A percentile compares a stretch with the other conserved stretches of the same genome.
phyloP scores from a whole-genome alignment of 2,113 vertebrate species.

The Potamarius usumacintae region DNA sequence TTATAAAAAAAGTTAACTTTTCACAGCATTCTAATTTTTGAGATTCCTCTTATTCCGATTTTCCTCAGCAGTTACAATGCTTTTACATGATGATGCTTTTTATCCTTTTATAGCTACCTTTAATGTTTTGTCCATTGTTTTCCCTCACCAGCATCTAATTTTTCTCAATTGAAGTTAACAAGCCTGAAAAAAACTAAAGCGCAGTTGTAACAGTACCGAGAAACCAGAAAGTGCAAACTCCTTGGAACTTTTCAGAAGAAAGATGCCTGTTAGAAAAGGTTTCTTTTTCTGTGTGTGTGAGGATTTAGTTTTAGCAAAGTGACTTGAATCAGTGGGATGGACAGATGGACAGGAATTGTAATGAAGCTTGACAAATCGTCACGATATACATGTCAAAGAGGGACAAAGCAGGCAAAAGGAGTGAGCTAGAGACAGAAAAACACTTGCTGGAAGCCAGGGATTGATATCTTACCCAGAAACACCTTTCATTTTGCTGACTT shows the following conservation, averaged over 20 bases:
- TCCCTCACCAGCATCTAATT: too few species aligned
- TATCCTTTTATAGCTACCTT: neutral
- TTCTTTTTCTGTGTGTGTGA: too few species aligned
- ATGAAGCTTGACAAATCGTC: neutral
- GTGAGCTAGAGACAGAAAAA: neutral
- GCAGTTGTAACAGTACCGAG: too few species aligned
- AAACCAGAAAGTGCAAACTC: too few species aligned
- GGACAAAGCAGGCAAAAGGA: neutral
- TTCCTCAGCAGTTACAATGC: neutral
- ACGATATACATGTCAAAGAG: conserved; percentile 1
- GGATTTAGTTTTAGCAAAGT: neutral
- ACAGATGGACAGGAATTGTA: neutral
- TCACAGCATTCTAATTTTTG: too few species aligned
- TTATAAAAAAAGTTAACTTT: too few species aligned
- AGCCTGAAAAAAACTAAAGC: too few species aligned
- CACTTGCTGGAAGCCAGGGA: neutral
- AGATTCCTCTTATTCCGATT: neutral
- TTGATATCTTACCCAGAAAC: conserved; percentile 70
- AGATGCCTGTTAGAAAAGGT: too few species aligned
- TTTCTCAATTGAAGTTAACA: too few species aligned
- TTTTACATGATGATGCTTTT: neutral
- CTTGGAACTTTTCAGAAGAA: too few species aligned
- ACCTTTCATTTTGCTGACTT: conserved; percentile 80
- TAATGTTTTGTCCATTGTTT: too few species aligned
- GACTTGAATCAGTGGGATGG: neutral